phyloP scores from a whole-genome alignment of 2,113 vertebrate species.

The Lathamus discolor region DNA sequence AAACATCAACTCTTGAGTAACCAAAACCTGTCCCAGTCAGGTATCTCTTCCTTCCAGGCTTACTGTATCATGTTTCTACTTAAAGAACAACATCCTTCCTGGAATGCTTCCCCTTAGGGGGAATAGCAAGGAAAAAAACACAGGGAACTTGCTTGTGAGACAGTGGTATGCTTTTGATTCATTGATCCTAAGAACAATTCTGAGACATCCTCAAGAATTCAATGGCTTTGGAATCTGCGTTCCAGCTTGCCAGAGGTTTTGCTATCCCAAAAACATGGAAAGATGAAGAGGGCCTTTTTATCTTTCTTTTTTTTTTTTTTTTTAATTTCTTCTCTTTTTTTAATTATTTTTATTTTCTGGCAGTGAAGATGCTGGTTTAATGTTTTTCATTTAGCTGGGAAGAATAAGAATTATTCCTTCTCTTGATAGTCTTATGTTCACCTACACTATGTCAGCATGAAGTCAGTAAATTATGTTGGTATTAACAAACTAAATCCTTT shows the following conservation, averaged over 20 bases:
- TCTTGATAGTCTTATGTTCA: neutral
- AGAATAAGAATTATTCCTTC: neutral
- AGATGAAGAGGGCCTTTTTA: neutral
- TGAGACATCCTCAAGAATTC: neutral
- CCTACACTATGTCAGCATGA: neutral
- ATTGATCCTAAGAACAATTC: neutral
- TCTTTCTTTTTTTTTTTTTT: accelerated
- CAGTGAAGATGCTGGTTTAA: neutral
- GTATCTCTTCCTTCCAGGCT: slow-evolving; percentile 10
- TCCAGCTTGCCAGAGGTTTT: neutral
- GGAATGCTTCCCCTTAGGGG: slow-evolving; percentile 41
- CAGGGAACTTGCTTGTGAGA: neutral
- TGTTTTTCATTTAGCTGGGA: neutral
- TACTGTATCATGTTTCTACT: neutral
- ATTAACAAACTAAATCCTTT: neutral
- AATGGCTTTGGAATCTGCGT: neutral
- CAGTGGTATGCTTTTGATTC: slow-evolving; percentile 24
- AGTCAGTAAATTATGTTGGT: neutral
- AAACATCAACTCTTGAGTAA: slow-evolving; percentile 5
- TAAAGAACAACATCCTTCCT: slow-evolving; percentile 23
- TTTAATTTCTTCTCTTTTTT: neutral
- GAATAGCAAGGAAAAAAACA: neutral
- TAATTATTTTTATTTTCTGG: neutral
- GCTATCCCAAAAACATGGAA: neutral
- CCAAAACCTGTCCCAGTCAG: neutral